Percentiles rank a stretch among this genome's conserved stretches.
phyloP scores from a whole-genome alignment of 2,888 invertebrate species.

The Scotopteryx bipunctaria region DNA sequence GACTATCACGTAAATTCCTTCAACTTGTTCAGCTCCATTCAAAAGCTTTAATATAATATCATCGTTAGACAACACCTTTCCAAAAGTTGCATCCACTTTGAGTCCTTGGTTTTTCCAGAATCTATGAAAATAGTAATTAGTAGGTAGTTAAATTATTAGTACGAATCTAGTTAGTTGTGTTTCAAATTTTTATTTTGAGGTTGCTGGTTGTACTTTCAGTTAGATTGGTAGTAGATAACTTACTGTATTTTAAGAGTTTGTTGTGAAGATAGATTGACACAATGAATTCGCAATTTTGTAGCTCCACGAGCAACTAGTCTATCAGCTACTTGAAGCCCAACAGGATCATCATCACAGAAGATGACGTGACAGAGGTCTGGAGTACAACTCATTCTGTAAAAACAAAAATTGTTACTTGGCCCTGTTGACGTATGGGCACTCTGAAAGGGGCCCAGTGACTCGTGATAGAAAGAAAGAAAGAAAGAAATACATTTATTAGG shows the following conservation, averaged over 20 bases:
- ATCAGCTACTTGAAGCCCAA: slow-evolving; percentile 48
- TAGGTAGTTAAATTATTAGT: background rate
- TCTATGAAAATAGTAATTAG: background rate
- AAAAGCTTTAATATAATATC: slow-evolving; percentile 4
- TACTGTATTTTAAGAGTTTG: background rate
- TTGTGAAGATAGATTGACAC: slow-evolving; percentile 28
- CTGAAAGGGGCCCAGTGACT: too few relatives aligned
- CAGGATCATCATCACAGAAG: slow-evolving; percentile 43
- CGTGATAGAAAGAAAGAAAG: too few relatives aligned
- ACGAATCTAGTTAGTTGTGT: too few relatives aligned
- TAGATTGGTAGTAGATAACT: too few relatives aligned
- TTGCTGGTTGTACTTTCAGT: too few relatives aligned
- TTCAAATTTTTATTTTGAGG: too few relatives aligned
- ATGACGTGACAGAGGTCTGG: slow-evolving; percentile 35
- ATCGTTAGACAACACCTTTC: background rate
- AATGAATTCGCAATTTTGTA: slow-evolving; percentile 24
- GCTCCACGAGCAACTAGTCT: slow-evolving; percentile 53
- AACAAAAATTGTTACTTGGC: background rate
- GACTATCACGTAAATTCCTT: slow-evolving; percentile 13
- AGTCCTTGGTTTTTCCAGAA: slow-evolving; percentile 13
- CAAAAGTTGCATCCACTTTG: slow-evolving; percentile 2
- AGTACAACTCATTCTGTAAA: slow-evolving; percentile 16
- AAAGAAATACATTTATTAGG: too few relatives aligned
- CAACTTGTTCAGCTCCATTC: background rate
- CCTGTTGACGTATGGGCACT: too few relatives aligned